Evolutionary conservation across 2,797 vertebrate species (phyloP).

Genomic region (Acomys russatus): DNA sequence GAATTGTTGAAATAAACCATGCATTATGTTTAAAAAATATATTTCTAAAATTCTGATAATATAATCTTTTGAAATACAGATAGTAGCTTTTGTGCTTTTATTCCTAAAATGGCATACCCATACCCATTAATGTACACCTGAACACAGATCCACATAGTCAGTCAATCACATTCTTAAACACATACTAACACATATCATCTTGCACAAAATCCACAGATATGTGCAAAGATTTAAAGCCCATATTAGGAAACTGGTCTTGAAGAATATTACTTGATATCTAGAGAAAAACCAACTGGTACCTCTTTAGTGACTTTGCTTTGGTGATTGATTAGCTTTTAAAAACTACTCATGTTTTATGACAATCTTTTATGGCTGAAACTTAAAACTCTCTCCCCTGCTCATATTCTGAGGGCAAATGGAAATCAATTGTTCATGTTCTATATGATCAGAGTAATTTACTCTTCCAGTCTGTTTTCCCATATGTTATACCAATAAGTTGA

Average conservation of each 20-base stretch:
- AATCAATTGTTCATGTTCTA: neutral
- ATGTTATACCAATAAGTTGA: slow-evolving; percentile 22
- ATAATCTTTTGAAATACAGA: neutral
- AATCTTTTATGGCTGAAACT: neutral
- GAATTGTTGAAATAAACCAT: neutral
- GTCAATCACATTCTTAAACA: neutral
- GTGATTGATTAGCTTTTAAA: neutral
- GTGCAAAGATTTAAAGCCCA: neutral
- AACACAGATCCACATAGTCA: neutral
- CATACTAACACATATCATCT: neutral
- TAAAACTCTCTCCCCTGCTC: neutral
- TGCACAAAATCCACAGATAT: neutral
- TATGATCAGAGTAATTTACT: neutral
- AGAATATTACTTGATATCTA: neutral
- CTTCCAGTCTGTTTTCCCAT: neutral
- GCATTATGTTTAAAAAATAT: neutral
- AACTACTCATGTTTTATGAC: neutral
- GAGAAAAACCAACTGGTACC: neutral
- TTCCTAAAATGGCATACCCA: neutral
- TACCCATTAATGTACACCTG: neutral
- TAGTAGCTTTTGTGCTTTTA: neutral
- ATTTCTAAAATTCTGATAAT: neutral
- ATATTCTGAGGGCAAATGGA: slow-evolving; percentile 44
- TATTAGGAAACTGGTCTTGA: neutral
- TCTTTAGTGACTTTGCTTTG: neutral